Evolutionary conservation across 2,888 invertebrate genomes (phyloP).

Genomic region (Mesoligia furuncula): DNA sequence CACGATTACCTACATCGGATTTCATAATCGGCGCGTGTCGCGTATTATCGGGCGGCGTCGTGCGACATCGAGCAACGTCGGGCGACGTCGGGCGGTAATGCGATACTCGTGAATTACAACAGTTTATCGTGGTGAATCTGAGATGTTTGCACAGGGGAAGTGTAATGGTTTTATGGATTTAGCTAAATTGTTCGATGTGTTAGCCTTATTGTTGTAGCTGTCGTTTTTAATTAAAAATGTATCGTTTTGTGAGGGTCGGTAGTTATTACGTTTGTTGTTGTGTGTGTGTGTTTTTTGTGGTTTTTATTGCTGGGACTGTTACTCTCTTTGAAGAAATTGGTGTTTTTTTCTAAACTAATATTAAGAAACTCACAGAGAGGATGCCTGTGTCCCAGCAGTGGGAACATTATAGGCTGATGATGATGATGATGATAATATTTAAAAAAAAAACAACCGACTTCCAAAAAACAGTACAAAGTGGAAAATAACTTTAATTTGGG

Average conservation of each 20-base stretch:
- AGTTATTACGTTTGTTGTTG: slow-evolving; percentile 14
- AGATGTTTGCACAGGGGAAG: slow-evolving; percentile 70
- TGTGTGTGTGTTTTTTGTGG: slow-evolving; percentile 35
- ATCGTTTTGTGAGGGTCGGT: slow-evolving; percentile 19
- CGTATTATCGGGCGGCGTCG: slow-evolving; percentile 85
- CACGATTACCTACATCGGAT: slow-evolving; percentile 78
- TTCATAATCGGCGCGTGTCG: slow-evolving; percentile 87
- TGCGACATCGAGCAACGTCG: slow-evolving; percentile 51
- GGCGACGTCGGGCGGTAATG: slow-evolving; percentile 71
- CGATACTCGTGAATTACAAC: slow-evolving; percentile 88
- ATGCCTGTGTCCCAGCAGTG: too few species aligned
- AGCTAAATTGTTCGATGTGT: slow-evolving; percentile 77
- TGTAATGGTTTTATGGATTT: slow-evolving; percentile 83
- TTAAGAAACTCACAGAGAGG: too few species aligned
- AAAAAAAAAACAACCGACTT: too few species aligned
- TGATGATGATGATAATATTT: too few species aligned
- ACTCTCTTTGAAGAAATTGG: not conserved
- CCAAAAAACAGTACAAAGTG: too few species aligned
- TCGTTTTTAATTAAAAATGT: slow-evolving; percentile 68
- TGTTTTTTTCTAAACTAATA: not conserved
- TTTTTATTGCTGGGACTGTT: slow-evolving; percentile 20
- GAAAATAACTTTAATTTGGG: too few species aligned
- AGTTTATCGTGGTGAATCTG: slow-evolving; percentile 84
- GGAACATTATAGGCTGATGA: too few species aligned
- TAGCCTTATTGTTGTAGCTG: slow-evolving; percentile 70